These are phyloP conservation scores for Leptura quadrifasciata DNA, from an alignment of 2,888 invertebrate species.

Conservation along the genomic window DNA sequence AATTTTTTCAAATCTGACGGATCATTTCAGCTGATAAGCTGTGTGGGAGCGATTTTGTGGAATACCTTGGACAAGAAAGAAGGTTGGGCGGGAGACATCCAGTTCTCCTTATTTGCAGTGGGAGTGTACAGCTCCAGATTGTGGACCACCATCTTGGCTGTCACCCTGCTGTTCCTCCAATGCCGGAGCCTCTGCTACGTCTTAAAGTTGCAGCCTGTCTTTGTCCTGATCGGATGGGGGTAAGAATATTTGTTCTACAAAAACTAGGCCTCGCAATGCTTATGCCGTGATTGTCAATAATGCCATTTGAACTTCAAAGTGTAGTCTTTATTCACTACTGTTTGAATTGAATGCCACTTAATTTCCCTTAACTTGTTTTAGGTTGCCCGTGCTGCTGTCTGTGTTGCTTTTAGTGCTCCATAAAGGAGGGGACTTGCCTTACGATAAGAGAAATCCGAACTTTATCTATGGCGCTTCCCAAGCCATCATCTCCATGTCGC, in stretches of 20 bases:
- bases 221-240: constrained; percentile 79
- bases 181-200: constrained; percentile 90
- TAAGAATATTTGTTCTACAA: no score
- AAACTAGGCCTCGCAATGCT: no score
- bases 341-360: no score
- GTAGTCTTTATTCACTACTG: no score
- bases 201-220: constrained; percentile 83
- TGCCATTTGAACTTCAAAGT: no score
- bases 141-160: constrained; percentile 90
- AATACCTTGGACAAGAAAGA: constrained; percentile 77
- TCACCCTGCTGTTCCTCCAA: constrained; percentile 87
- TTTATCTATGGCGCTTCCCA: constrained; percentile 87
- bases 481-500: constrained; percentile 85
- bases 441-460: constrained; percentile 82
- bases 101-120: constrained; percentile 85
- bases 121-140: constrained; percentile 88
- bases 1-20: no score
- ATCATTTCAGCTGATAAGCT: constrained; percentile 77
- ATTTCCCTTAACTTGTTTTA: no score
- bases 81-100: constrained; percentile 81
- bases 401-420: constrained; percentile 79
- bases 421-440: constrained; percentile 72
- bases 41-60: constrained; percentile 86
- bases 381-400: constrained; percentile 81
- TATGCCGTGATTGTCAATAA: no score